Evolutionary conservation across 2,888 invertebrate species (phyloP).

Genomic region (Mythimna impura): DNA sequence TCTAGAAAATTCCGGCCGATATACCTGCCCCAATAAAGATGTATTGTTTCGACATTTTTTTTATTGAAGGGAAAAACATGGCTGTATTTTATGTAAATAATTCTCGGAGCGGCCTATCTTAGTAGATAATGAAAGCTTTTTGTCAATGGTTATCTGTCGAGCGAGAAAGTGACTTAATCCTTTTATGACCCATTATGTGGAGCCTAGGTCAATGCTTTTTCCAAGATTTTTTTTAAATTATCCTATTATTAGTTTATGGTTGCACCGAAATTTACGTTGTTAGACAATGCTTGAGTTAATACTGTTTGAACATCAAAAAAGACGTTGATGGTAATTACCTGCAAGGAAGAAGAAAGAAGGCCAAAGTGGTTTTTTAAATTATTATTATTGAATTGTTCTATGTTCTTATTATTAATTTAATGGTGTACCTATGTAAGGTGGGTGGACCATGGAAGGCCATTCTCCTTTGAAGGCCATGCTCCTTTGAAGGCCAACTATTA

Average conservation of each 20-base stretch:
- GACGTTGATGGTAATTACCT: too few species aligned
- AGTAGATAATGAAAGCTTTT: slow-evolving; percentile 19
- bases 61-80: not conserved
- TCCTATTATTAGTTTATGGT: not conserved
- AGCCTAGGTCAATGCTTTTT: slow-evolving; percentile 26
- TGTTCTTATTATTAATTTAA: too few species aligned
- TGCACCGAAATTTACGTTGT: not conserved
- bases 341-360: too few species aligned
- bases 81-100: slow-evolving; percentile 3
- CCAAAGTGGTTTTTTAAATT: too few species aligned
- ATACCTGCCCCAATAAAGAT: slow-evolving; percentile 1
- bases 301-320: too few species aligned
- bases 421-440: too few species aligned
- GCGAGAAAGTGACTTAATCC: slow-evolving; percentile 37
- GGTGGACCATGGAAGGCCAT: too few species aligned
- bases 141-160: slow-evolving; percentile 3
- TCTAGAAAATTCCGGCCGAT: not conserved
- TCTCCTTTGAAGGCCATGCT: too few species aligned
- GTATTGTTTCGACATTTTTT: not conserved
- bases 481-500: too few species aligned
- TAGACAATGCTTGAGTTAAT: not conserved
- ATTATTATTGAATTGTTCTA: too few species aligned
- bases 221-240: slow-evolving; percentile 1
- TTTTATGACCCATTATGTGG: slow-evolving; percentile 21
- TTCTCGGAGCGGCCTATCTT: not conserved